phyloP scores from a whole-genome alignment of 1,140 invertebrate species.

The Elymnias hypermnestra region DNA sequence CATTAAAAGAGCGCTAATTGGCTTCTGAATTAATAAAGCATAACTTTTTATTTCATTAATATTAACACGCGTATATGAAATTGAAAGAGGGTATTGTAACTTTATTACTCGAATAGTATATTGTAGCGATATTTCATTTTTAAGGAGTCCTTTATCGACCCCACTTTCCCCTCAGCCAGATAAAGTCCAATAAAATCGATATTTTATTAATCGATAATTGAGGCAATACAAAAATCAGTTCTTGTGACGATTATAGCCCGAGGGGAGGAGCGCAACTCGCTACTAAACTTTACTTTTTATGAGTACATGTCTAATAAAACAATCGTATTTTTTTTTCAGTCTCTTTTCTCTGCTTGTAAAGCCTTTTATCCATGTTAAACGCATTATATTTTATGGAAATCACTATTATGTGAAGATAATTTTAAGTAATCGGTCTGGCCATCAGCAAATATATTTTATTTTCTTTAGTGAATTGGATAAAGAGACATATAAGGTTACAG shows the following conservation, averaged over 20 bases:
- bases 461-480: background rate
- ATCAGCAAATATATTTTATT: slow-evolving; percentile 1
- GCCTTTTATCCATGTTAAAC: slow-evolving; percentile 8
- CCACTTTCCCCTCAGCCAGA: slow-evolving; percentile 18
- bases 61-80: background rate
- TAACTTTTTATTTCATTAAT: too few species aligned
- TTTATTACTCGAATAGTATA: slow-evolving; percentile 8
- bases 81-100: background rate
- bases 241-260: slow-evolving; percentile 37
- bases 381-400: slow-evolving; percentile 8
- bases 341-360: slow-evolving; percentile 15
- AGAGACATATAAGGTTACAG: background rate
- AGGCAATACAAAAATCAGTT: slow-evolving; percentile 50
- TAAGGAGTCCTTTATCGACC: slow-evolving; percentile 18
- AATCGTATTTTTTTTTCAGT: slow-evolving; percentile 47
- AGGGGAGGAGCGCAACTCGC: slow-evolving; percentile 18
- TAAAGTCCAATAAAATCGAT: slow-evolving; percentile 33
- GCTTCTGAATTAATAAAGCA: background rate
- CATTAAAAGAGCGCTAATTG: too few species aligned
- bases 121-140: slow-evolving; percentile 11
- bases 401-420: slow-evolving; percentile 5
- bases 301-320: slow-evolving; percentile 61
- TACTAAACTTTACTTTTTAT: slow-evolving; percentile 51
- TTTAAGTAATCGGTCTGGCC: slow-evolving; percentile 9
- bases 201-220: slow-evolving; percentile 46